phyloP scores from a whole-genome alignment of 2,797 vertebrate genomes.

The Myripristis murdjan region DNA sequence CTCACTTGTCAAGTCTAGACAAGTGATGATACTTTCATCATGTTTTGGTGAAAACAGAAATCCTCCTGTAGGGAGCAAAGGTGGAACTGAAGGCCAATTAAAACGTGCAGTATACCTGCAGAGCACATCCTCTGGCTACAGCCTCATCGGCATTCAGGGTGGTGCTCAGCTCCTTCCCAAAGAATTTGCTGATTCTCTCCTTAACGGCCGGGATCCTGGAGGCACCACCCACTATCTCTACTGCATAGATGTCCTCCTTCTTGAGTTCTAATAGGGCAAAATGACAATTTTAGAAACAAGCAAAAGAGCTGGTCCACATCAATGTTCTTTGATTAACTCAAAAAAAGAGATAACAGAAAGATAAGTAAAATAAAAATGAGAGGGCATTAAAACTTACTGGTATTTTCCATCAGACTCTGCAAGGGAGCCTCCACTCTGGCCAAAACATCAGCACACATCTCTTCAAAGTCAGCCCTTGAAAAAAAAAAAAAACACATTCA shows the following conservation, averaged over 20 bases:
- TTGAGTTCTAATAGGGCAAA: conserved; percentile 87
- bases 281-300: not conserved
- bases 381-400: conserved; percentile 89
- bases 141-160: conserved; percentile 98
- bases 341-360: not conserved
- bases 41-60: not conserved
- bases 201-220: conserved; percentile 96
- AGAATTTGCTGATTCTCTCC: conserved; percentile 96
- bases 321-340: not conserved
- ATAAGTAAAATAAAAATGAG: not conserved
- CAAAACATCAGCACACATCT: conserved; percentile 92
- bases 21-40: not conserved
- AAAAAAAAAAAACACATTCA: conserved; percentile 26
- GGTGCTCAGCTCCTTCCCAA: conserved; percentile 96
- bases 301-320: not conserved
- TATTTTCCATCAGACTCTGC: conserved; percentile 92
- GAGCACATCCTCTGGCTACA: conserved; percentile 95
- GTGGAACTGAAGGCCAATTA: not conserved
- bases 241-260: conserved; percentile 98
- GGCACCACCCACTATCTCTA: conserved; percentile 97
- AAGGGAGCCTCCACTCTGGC: conserved; percentile 93
- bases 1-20: not conserved
- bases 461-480: conserved; percentile 91
- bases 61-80: not conserved
- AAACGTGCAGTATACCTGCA: conserved; percentile 88